Percentiles rank a stretch among this genome's conserved stretches.
phyloP scores from a whole-genome alignment of 2,888 invertebrate species.

The Dolichomitus sp. region DNA sequence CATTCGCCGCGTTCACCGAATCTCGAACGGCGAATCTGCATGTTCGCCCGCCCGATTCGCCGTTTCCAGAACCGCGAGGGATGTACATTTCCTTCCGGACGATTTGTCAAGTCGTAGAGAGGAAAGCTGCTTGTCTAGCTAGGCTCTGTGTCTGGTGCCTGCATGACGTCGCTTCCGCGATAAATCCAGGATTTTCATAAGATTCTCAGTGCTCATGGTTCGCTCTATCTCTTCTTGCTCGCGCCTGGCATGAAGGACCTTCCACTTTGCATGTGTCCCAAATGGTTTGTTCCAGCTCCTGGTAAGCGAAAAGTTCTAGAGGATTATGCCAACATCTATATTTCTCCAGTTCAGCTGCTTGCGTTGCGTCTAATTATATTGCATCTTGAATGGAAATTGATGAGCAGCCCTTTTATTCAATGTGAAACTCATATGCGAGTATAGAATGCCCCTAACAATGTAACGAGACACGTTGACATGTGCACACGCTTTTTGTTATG shows the following conservation, averaged over 20 bases:
- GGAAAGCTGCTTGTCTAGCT: constrained; percentile 70
- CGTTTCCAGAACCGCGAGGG: constrained; percentile 44
- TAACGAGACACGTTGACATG: constrained; percentile 48
- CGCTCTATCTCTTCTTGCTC: constrained; percentile 35
- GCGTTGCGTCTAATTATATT: not conserved
- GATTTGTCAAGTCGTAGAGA: constrained; percentile 79
- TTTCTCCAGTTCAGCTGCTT: not conserved
- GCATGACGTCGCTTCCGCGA: constrained; percentile 72
- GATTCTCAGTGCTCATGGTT: constrained; percentile 65
- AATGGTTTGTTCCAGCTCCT: not conserved
- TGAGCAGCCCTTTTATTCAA: not conserved
- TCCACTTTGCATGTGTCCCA: not conserved
- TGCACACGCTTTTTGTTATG: constrained; percentile 14
- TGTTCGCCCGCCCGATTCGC: constrained; percentile 42
- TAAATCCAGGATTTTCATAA: constrained; percentile 81
- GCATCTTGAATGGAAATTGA: constrained; percentile 35
- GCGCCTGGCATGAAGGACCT: constrained; percentile 1
- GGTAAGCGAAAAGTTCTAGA: not conserved
- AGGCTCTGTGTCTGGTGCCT: constrained; percentile 55
- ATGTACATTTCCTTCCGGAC: constrained; percentile 80
- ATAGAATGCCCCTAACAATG: constrained; percentile 21
- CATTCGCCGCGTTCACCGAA: constrained; percentile 24
- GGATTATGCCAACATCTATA: constrained; percentile 9
- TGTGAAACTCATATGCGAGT: not conserved
- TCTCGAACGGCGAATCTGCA: constrained; percentile 57